These are phyloP conservation scores for Cerceris ruficornis DNA, from an alignment of 2,888 invertebrate genomes.

Conservation along the genomic window DNA sequence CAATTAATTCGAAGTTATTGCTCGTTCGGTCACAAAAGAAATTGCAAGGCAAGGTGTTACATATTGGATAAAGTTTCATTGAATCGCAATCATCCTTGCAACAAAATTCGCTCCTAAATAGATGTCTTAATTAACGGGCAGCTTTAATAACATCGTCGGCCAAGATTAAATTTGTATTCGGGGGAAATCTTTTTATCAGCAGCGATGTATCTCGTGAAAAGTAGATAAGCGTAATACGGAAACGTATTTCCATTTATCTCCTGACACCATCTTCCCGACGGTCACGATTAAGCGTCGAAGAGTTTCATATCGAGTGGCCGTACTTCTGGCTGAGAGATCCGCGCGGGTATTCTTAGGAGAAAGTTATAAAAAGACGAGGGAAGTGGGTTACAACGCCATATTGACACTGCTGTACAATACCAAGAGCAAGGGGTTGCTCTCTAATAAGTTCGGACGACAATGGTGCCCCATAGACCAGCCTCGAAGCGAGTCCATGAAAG, in stretches of 20 bases:
- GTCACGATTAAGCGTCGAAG: conserved; percentile 8
- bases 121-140: no score
- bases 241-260: background rate
- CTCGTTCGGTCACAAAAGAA: no score
- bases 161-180: no score
- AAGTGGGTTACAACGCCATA: conserved; percentile 43
- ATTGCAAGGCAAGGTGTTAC: no score
- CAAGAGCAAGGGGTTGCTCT: conserved; percentile 42
- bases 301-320: conserved; percentile 5
- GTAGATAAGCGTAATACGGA: background rate
- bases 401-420: conserved; percentile 55
- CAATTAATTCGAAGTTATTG: no score
- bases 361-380: conserved; percentile 48
- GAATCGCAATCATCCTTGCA: no score
- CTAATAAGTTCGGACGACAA: conserved; percentile 62
- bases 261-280: background rate
- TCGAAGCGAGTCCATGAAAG: background rate
- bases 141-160: no score
- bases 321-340: conserved; percentile 7
- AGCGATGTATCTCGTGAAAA: background rate
- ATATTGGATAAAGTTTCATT: no score
- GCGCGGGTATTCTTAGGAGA: conserved; percentile 31
- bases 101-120: no score
- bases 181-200: no score
- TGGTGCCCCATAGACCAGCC: conserved; percentile 5